Conservation (phyloP, 2,797 vertebrate species). For the Trematomus bernacchii region DNA sequence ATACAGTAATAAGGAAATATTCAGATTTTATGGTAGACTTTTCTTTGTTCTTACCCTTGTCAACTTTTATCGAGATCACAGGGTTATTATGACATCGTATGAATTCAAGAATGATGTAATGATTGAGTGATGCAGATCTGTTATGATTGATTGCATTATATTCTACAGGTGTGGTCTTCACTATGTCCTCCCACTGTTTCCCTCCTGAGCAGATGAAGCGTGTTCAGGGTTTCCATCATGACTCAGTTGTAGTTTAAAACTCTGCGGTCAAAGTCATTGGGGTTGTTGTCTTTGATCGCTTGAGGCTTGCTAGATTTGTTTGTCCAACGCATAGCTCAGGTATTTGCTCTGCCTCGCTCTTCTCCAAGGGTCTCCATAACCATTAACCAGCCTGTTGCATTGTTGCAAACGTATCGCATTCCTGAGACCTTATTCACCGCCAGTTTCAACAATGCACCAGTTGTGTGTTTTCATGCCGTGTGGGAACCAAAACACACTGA, state of each 20-base stretch:
- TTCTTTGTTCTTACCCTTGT: not conserved
- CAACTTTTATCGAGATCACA: no score
- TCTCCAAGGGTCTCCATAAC: constrained; percentile 71
- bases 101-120: no score
- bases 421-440: constrained; percentile 68
- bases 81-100: no score
- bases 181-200: not conserved
- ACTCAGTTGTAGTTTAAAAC: not conserved
- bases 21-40: not conserved
- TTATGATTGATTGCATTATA: constrained; percentile 1
- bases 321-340: constrained; percentile 63
- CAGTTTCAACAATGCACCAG: constrained; percentile 59
- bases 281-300: constrained; percentile 44
- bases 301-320: constrained; percentile 58
- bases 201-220: not conserved
- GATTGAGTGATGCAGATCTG: not conserved
- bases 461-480: constrained; percentile 61
- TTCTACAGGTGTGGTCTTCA: constrained; percentile 9
- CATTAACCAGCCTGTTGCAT: constrained; percentile 78
- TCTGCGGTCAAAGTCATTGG: constrained; percentile 46
- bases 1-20: not conserved
- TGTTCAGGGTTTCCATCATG: not conserved
- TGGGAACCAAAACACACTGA: constrained; percentile 64
- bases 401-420: constrained; percentile 75
- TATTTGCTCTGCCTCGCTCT: constrained; percentile 69